Conservation (phyloP, 2,113 vertebrate species). For the Vulpes ferrilata region DNA sequence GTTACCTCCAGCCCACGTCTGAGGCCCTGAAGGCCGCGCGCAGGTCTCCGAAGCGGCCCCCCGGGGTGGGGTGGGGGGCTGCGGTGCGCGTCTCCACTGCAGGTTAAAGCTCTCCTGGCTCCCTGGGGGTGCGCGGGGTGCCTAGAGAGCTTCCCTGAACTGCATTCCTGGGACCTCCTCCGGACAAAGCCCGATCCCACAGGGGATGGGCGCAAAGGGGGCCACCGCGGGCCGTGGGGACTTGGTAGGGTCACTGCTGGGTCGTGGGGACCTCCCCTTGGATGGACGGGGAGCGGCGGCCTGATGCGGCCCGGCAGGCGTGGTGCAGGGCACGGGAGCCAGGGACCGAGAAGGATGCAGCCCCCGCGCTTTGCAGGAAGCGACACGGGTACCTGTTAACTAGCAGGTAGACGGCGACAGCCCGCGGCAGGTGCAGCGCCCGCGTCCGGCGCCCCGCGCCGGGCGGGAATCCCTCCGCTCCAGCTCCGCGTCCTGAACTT, state of each 20-base stretch:
- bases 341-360: background rate
- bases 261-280: background rate
- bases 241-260: background rate
- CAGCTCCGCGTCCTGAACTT: background rate
- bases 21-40: background rate
- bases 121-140: background rate
- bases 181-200: conserved; percentile 8
- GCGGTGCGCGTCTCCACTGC: fast-evolving
- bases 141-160: background rate
- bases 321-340: background rate
- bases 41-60: too few species aligned
- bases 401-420: too few species aligned
- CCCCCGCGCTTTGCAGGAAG: background rate
- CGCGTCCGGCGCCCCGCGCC: too few species aligned
- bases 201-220: background rate
- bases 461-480: too few species aligned
- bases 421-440: too few species aligned
- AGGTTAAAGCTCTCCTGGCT: background rate
- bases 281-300: background rate
- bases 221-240: background rate
- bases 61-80: too few species aligned
- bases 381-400: background rate
- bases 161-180: background rate
- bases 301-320: background rate
- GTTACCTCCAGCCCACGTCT: background rate